Percentiles rank a stretch among this genome's conserved stretches.
These are phyloP conservation scores for Osedax fenrisi DNA, from an alignment of 2,888 invertebrate genomes.

Conservation along the genomic window DNA sequence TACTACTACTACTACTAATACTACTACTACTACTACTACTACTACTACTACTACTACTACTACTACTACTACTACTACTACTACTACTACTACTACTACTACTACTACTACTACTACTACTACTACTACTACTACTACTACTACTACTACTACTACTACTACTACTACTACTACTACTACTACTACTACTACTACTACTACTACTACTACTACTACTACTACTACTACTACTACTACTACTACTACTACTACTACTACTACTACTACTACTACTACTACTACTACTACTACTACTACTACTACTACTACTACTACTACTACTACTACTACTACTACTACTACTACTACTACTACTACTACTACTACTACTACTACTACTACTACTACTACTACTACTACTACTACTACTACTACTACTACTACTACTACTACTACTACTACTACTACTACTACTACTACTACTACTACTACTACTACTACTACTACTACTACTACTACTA, in stretches of 20 bases:
- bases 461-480: slow-evolving; percentile 18
- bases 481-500: slow-evolving; percentile 17
- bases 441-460: slow-evolving; percentile 24
- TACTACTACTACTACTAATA: background rate
- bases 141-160: slow-evolving; percentile 23
- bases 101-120: slow-evolving; percentile 19
- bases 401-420: slow-evolving; percentile 26
- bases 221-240: slow-evolving; percentile 17
- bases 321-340: slow-evolving; percentile 25
- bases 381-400: slow-evolving; percentile 27
- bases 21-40: slow-evolving; percentile 26
- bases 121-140: slow-evolving; percentile 27
- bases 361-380: slow-evolving; percentile 21
- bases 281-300: slow-evolving; percentile 28
- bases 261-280: slow-evolving; percentile 28
- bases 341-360: slow-evolving; percentile 25
- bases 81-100: slow-evolving; percentile 26
- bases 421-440: slow-evolving; percentile 26
- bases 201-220: slow-evolving; percentile 17
- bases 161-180: slow-evolving; percentile 28
- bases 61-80: slow-evolving; percentile 26
- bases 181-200: slow-evolving; percentile 23
- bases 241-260: slow-evolving; percentile 18
- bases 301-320: slow-evolving; percentile 28
- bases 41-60: slow-evolving; percentile 27